Conservation (phyloP, 2,888 invertebrate species). For the Polyommatus icarus region DNA sequence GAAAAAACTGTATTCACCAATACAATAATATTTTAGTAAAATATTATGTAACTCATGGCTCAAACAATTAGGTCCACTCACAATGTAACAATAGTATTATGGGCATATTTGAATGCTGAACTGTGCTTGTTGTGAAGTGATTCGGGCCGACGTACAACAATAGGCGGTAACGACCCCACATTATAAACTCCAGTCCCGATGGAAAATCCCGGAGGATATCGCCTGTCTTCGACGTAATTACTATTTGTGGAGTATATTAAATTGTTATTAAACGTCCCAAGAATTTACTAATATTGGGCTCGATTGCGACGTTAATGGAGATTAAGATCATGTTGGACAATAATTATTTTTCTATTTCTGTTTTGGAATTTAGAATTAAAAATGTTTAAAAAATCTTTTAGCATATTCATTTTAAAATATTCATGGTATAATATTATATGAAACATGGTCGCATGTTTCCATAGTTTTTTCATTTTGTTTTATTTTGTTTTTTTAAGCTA, state of each 20-base stretch:
- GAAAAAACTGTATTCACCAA: too few relatives aligned
- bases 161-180: constrained; percentile 42
- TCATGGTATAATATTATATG: too few relatives aligned
- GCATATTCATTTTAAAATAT: too few relatives aligned
- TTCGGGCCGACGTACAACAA: constrained; percentile 41
- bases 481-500: too few relatives aligned
- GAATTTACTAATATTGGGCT: background rate
- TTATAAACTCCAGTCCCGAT: constrained; percentile 39
- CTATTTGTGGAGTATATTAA: constrained; percentile 27
- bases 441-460: too few relatives aligned
- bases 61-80: background rate
- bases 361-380: background rate
- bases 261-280: constrained; percentile 16
- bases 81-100: background rate
- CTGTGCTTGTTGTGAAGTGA: constrained; percentile 38
- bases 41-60: background rate
- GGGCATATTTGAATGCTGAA: constrained; percentile 22
- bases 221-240: constrained; percentile 21
- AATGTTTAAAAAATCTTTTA: too few relatives aligned
- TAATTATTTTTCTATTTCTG: background rate
- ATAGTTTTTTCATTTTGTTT: too few relatives aligned
- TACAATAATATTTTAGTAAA: background rate
- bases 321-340: background rate
- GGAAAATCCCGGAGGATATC: constrained; percentile 21
- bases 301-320: background rate